Evolutionary conservation across 2,113 vertebrate species (phyloP).

Genomic region (Mola mola): DNA sequence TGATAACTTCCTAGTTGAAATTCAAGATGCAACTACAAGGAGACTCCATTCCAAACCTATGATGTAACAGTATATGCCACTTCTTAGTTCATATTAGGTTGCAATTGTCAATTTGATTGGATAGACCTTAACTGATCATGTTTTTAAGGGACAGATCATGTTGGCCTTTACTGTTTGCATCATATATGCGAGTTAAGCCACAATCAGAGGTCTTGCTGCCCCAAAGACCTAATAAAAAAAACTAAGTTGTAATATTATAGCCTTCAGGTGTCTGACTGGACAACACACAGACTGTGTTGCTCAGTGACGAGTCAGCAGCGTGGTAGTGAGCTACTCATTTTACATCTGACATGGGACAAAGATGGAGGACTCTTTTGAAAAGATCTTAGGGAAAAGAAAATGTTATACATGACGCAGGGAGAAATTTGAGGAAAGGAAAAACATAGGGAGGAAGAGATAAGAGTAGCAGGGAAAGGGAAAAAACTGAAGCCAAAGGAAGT

Average conservation of each 20-base stretch:
- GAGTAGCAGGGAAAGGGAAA: background rate
- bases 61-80: too few species aligned
- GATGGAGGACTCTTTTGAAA: background rate
- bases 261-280: too few species aligned
- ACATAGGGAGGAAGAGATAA: background rate
- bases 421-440: background rate
- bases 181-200: too few species aligned
- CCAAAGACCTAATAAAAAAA: background rate
- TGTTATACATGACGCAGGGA: background rate
- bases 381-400: background rate
- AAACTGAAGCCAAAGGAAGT: background rate
- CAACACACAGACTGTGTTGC: slow-evolving; percentile 9
- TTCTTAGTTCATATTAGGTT: too few species aligned
- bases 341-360: slow-evolving; percentile 10
- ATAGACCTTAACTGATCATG: too few species aligned
- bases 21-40: too few species aligned
- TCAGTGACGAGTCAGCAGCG: slow-evolving; percentile 1
- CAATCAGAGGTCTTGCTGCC: background rate
- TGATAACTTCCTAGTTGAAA: too few species aligned
- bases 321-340: slow-evolving; percentile 25
- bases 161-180: too few species aligned
- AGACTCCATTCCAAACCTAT: too few species aligned
- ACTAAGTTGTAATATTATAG: too few species aligned
- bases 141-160: too few species aligned
- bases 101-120: too few species aligned